Base-by-base conservation (phyloP, 2,888 invertebrate genomes). In the Rhingia campestris region DNA sequence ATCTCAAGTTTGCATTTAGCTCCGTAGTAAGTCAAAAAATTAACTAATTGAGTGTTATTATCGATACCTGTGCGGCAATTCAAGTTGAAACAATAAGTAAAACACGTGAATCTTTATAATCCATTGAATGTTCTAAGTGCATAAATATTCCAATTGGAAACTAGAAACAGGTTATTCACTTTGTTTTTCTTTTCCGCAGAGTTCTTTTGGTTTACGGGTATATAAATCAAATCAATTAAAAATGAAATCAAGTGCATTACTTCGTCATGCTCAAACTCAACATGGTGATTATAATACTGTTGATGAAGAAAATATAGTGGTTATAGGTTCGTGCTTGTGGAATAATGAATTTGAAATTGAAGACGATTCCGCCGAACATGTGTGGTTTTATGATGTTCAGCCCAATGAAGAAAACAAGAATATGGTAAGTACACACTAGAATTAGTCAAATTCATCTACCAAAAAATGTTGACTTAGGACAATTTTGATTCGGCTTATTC, bases 301-400 rank as follows among this genome's bases (percentile, higher is more conserved):
- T 9, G 89, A 89, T 73, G 87, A 88, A 64, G 90, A 89, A 77
- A 89, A 90, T 70, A 89, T 90, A 63, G 87, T 91, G n/a, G 80
- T 91, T 9, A 87, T 90, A 61, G 87, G 66, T 54, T 67, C 76
- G 75, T 82, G 84, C 64, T 43, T 88, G 45, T 82, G 80, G 64
- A 41, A 76, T 32, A 67, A 69, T 53, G 35, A 51, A 32, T 33
- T 2, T 4, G 22, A 45, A 41, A 54, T 0, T 30, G 22, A 33
- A 7, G 49, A 69, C 30, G 41, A 33, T 6, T 3, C 10, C n/a
- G 3, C 58, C 3, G 80, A 86, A 32, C 88, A 87, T 61, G 87
- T 87, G n/a, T 88, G 88, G 88, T 88, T 88, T 75, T 86, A 86
- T 81, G 86, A 87, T 32, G 80, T 87, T 9, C 75, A 87, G 51